Evolutionary conservation across 2,797 vertebrate species (phyloP).

Genomic region (Erpetoichthys calabaricus): DNA sequence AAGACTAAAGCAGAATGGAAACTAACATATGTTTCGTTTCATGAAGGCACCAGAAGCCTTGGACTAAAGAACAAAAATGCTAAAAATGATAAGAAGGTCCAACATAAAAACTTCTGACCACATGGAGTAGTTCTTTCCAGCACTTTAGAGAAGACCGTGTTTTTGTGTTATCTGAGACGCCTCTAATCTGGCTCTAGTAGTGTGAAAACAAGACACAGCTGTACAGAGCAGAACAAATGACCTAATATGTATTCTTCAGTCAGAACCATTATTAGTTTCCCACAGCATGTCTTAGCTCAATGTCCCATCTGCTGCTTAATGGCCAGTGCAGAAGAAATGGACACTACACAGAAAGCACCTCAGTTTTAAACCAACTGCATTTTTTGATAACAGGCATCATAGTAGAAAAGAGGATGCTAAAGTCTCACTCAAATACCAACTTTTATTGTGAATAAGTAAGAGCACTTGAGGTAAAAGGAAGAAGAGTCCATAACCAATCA

Average conservation of each 20-base stretch:
- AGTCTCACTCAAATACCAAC: too few relatives aligned
- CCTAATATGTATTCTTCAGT: conserved; percentile 4
- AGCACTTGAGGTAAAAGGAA: too few relatives aligned
- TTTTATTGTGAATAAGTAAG: too few relatives aligned
- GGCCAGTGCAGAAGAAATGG: too few relatives aligned
- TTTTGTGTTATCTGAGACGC: conserved; percentile 10
- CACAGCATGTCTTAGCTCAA: conserved; percentile 7
- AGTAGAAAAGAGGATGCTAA: too few relatives aligned
- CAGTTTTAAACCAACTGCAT: too few relatives aligned
- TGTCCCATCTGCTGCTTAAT: too few relatives aligned
- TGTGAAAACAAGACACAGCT: conserved; percentile 13
- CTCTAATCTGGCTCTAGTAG: conserved; percentile 1
- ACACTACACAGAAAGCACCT: too few relatives aligned
- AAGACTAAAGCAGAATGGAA: background rate
- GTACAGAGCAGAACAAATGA: conserved; percentile 5
- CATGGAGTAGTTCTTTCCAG: conserved; percentile 6
- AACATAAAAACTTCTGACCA: conserved; percentile 8
- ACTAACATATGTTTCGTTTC: conserved; percentile 3
- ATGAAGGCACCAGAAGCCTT: conserved; percentile 3
- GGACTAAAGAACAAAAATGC: conserved; percentile 9
- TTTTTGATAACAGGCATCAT: too few relatives aligned
- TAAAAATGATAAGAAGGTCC: conserved; percentile 9
- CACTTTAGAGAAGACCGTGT: conserved; percentile 3
- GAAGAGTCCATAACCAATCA: too few relatives aligned
- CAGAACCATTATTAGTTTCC: background rate